Conservation (phyloP, 2,113 vertebrate species). For the Phrynocephalus versicolor region DNA sequence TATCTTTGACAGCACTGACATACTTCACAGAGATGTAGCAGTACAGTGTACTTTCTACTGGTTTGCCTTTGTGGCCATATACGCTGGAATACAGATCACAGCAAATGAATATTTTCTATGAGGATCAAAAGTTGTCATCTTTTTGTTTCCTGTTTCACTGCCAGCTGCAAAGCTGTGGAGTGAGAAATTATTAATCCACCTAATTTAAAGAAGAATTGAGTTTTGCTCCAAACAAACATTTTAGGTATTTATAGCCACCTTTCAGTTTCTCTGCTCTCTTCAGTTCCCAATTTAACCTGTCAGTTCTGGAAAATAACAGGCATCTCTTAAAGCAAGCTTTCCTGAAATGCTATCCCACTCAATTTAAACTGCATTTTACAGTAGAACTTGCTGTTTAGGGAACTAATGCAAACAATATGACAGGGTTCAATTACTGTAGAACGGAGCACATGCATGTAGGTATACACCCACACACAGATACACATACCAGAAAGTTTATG, state of each 20-base stretch:
- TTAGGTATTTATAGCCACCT: conserved; percentile 47
- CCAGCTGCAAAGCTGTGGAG: conserved; percentile 54
- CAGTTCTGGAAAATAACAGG: not conserved
- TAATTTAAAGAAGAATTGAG: conserved; percentile 39
- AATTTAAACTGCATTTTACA: conserved; percentile 2
- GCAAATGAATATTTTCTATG: conserved; percentile 57
- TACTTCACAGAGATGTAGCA: not conserved
- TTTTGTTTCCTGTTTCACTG: conserved; percentile 27
- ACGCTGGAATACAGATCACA: conserved; percentile 12
- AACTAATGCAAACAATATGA: conserved; percentile 4
- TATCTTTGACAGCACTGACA: not conserved
- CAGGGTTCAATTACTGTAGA: not conserved
- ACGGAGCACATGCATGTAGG: not conserved
- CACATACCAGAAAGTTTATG: not conserved
- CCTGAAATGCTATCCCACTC: not conserved
- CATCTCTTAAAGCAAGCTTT: not conserved
- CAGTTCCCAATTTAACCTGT: not conserved
- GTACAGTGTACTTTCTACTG: conserved; percentile 22
- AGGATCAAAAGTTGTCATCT: conserved; percentile 30
- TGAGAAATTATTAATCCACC: conserved; percentile 64
- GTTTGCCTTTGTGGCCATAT: not conserved
- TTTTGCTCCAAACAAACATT: conserved; percentile 60
- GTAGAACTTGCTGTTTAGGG: not conserved
- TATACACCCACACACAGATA: not conserved
- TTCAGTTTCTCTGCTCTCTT: conserved; percentile 33